phyloP scores from a whole-genome alignment of 1,140 invertebrate species.

The Philotrypesis tridentata region DNA sequence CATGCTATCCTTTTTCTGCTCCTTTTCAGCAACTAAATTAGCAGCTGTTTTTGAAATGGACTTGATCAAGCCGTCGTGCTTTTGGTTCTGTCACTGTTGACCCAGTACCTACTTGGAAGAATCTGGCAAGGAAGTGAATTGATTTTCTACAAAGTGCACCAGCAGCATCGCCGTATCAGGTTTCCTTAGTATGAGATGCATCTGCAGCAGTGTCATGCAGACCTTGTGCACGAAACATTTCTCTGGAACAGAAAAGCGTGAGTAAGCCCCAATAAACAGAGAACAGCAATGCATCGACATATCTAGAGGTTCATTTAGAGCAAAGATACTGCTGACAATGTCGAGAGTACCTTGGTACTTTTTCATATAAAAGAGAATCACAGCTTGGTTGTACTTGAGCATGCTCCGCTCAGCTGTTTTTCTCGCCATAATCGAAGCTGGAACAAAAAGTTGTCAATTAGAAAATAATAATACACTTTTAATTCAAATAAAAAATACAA shows the following conservation, averaged over 20 bases:
- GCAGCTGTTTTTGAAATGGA: constrained; percentile 40
- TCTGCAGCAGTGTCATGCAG: constrained; percentile 81
- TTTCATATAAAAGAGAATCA: constrained; percentile 85
- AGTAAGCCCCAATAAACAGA: constrained; percentile 8
- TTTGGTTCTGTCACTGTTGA: constrained; percentile 57
- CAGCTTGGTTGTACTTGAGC: constrained; percentile 87
- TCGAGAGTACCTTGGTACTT: constrained; percentile 85
- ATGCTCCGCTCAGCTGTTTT: constrained; percentile 87
- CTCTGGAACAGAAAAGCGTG: constrained; percentile 71
- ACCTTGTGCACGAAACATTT: constrained; percentile 80
- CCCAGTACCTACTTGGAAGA: constrained; percentile 65
- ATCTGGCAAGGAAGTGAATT: constrained; percentile 73
- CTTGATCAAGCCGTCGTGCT: constrained; percentile 65
- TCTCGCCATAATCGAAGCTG: constrained; percentile 97
- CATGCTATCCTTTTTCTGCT: constrained; percentile 67
- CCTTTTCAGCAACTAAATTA: constrained; percentile 61
- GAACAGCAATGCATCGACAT: constrained; percentile 45
- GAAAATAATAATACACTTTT: constrained; percentile 21
- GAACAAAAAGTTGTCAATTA: constrained; percentile 62
- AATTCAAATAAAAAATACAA: constrained; percentile 49
- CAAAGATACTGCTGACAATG: constrained; percentile 83
- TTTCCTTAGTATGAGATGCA: constrained; percentile 80
- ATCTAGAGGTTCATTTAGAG: constrained; percentile 85
- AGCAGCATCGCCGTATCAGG: constrained; percentile 81
- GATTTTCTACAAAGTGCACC: constrained; percentile 80